Evolutionary conservation across 2,113 vertebrate species (phyloP), one percentile per base, ranked within the genome.

Genomic region (Entomyzon cyanotis): DNA sequence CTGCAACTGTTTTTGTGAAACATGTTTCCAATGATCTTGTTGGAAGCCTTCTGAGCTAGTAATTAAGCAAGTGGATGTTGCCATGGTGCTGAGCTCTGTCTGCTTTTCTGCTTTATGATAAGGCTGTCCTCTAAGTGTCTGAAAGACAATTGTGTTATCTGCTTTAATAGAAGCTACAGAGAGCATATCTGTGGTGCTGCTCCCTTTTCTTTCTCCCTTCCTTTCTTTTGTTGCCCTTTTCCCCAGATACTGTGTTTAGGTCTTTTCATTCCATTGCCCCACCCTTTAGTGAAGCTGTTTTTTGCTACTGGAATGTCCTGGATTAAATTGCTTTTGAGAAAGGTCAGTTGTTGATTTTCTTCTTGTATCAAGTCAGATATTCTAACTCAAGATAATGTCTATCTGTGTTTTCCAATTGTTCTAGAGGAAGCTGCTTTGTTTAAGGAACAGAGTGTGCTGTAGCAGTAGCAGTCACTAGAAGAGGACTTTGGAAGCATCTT

Each of bases 51-150:
- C 77, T 92, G 3, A 15, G 24, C 53, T 89, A 47, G 39, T 92
- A 84, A 81, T 95, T 74, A 90, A 73, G 31, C 46, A 35, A 87
- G 53, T 47, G 63, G 75, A 64, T 91, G 90, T 95, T 96, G 91
- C 87, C 73, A 86, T 94, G 91, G 90, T 52, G 56, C 88, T 88
- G 52, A 93, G 92, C 42, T 74, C 47, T 84, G 30, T 62, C 86
- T 94, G 80, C 73, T 86, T 78, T 86, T 84, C 58, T 89, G 47
- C 37, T 82, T 80, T 62, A 76, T 91, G 87, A 53, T 87, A 91
- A 91, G 78, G 12, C 52, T 79, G 20, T 84, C 65, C 89, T 30
- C 42, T 85, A 30, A 27, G n/a, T 87, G 42, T 74, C 64, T 83
- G 60, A 69, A 79, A 93, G 53, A 59, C 37, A 62, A 22, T 28